Evolutionary conservation across 2,797 vertebrate species (phyloP), one percentile per base, ranked within the genome.

Genomic region (Pseudopleuronectes americanus): DNA sequence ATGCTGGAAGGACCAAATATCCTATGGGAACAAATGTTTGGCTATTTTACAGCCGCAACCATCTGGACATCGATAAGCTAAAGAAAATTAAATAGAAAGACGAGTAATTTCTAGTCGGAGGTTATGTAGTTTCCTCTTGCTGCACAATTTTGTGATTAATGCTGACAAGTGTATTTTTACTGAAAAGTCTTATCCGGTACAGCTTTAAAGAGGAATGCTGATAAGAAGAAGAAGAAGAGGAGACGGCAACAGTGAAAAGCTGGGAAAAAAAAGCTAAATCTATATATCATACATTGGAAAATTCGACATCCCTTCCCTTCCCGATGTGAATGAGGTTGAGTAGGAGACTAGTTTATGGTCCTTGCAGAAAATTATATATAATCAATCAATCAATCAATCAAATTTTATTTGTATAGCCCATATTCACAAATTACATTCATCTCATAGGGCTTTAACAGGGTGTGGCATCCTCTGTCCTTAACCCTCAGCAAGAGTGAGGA

Each of bases 241-340:
- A 71, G 3, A 64, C 22, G 10, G 49, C n/a, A 68, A 75, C 57
- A 22, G 66, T 74, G 64, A 83, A 62, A 51, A 23, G 28, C 28
- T 31, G 7, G 7, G 5, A 8, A 31, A 31, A 31, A 31, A 31
- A 28, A n/a, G n/a, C 28, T 31, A 8, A 2, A 31, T 31, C 28
- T 31, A 8, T 31, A 31, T 31, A 31, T 31, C 55, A 47, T 1
- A 41, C 38, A 41, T 14, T 16, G 38, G 0, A 68, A 33, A 21
- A 4, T 26, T 56, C 21, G 5, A 23, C 57, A 16, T 59, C 53
- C 19, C 22, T 53, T 59, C 53, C 19, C 22, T 53, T 47, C 5
- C 21, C 24, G 13, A 45, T 16, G 22, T 17, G 22, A 67, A 47
- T 7, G 33, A 61, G 47, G 13, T 61, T 63, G 45, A 43, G 57